phyloP scores from a whole-genome alignment of 1,140 invertebrate species.

The Sarcophaga peregrina region DNA sequence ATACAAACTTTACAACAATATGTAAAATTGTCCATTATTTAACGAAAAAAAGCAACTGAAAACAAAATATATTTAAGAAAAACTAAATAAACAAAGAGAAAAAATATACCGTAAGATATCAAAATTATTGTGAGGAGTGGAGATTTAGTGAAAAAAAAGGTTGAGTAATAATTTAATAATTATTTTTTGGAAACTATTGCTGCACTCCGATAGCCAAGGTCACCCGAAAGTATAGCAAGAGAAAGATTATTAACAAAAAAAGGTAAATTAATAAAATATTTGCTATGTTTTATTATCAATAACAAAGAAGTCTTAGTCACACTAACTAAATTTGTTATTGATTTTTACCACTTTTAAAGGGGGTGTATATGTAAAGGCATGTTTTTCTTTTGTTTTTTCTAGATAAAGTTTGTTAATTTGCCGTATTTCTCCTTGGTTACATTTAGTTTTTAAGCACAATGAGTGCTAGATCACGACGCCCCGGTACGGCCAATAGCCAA shows the following conservation, averaged over 20 bases:
- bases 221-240: not conserved
- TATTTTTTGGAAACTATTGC: not conserved
- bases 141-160: not conserved
- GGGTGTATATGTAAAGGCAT: no score
- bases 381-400: not conserved
- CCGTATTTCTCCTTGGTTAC: constrained; percentile 16
- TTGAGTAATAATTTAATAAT: constrained; percentile 1
- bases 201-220: not conserved
- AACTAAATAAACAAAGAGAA: not conserved
- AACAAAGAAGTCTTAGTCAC: no score
- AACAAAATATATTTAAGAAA: not conserved
- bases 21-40: constrained; percentile 5
- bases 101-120: not conserved
- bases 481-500: constrained; percentile 48
- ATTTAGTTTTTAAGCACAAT: constrained; percentile 29
- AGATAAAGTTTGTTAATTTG: constrained; percentile 1
- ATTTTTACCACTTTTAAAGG: constrained; percentile 12
- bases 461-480: constrained; percentile 45
- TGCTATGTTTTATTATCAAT: no score
- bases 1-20: constrained; percentile 12
- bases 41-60: not conserved
- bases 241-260: not conserved
- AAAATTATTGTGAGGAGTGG: constrained; percentile 1
- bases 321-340: constrained; percentile 6
- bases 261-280: not conserved